These are phyloP conservation scores for Mactra quadrangularis DNA, from an alignment of 1,140 invertebrate genomes.

Conservation along the genomic window DNA sequence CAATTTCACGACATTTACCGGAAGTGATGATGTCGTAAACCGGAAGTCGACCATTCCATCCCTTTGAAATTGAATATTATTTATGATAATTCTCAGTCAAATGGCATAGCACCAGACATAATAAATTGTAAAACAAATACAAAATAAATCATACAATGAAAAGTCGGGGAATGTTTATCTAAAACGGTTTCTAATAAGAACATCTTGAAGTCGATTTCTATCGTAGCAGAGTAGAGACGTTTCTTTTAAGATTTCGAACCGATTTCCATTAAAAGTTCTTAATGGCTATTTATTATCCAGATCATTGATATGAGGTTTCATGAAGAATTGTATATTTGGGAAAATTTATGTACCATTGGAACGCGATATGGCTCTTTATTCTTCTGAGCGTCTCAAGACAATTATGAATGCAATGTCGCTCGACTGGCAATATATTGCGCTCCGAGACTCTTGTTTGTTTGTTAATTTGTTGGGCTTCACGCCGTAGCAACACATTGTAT, in stretches of 20 bases:
- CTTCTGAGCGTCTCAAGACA: constrained; percentile 1
- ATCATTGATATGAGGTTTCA: constrained; percentile 21
- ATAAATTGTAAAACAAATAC: constrained; percentile 43
- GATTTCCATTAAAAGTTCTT: constrained; percentile 47
- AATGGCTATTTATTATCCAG: constrained; percentile 54
- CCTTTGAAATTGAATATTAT: constrained; percentile 46
- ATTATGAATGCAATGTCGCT: background rate
- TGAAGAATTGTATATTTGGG: constrained; percentile 48
- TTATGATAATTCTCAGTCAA: constrained; percentile 52
- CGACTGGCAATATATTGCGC: background rate
- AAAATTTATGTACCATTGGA: constrained; percentile 41
- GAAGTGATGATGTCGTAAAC: constrained; percentile 30
- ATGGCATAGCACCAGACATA: constrained; percentile 15
- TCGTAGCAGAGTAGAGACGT: constrained; percentile 14
- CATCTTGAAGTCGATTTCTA: constrained; percentile 40
- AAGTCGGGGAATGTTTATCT: constrained; percentile 34
- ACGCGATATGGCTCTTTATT: constrained; percentile 42
- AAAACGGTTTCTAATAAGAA: constrained; percentile 15
- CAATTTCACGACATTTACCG: background rate
- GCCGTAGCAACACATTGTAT: background rate
- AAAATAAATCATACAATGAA: constrained; percentile 47
- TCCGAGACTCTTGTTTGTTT: background rate
- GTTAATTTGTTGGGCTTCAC: no score
- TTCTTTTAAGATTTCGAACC: constrained; percentile 8
- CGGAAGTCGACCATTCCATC: constrained; percentile 22